Base-by-base conservation (phyloP, 2,113 vertebrate genomes). In the Mohoua ochrocephala region DNA sequence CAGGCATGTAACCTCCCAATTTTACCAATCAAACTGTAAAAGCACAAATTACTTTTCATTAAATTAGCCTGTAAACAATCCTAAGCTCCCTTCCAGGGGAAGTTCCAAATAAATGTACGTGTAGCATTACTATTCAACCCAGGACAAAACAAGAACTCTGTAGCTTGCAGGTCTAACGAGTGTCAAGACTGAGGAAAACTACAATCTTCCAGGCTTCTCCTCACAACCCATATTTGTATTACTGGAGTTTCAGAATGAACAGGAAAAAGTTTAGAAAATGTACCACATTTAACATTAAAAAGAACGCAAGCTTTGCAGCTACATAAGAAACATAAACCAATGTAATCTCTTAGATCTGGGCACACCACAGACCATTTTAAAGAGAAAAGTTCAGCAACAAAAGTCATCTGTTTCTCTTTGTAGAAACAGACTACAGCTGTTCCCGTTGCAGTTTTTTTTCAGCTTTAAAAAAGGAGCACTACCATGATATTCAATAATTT, bases 401-500 rank as follows among this genome's bases (percentile, higher is more conserved):
- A 93, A 77, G 75, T 93, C 76, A 95, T 96, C 93, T 96, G 91
- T 87, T 97, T 90, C 92, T 92, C 82, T 79, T 95, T 92, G 71
- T 59, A 83, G 67, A 86, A 97, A 93, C 82, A 86, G 82, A 84
- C 78, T 90, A 83, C 91, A 96, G 93, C 95, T 97, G 95, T 87
- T 96, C 81, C 31, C 50, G 45, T 49, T 37, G 57, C 73, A 84
- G 56, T 50, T 13, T 53, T 88, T 57, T 91, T 78, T 52, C 49
- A 90, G 75, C 68, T 93, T 94, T 82, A n/a, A 57, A 83, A 74
- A 84, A 30, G n/a, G 2, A 90, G 12, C 7, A 53, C 41, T 73
- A 80, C 53, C 45, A 47, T 20, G 30, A 74, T 93, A 88, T 70
- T 91, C 81, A 89, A 68, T 86, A 90, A 68, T 68, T 81, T 75